These are phyloP conservation scores for Drosophila tropicalis DNA, from an alignment of 1,140 invertebrate species.

Conservation along the genomic window DNA sequence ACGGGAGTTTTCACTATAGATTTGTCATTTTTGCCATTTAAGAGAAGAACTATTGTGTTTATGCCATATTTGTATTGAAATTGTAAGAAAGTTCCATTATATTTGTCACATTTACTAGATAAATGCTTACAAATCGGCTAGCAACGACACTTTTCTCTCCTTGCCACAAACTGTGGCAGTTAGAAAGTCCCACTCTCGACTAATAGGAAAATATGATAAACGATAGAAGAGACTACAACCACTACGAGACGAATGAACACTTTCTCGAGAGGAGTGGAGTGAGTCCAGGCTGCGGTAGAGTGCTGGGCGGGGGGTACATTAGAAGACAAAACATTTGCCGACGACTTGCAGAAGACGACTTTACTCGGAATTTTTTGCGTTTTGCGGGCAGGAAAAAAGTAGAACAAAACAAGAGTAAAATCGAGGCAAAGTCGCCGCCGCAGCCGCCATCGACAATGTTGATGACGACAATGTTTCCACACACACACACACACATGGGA, in stretches of 20 bases:
- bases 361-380: constrained; percentile 38
- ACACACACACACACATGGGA: constrained; percentile 22
- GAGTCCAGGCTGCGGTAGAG: too few relatives aligned
- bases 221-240: constrained; percentile 39
- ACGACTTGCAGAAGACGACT: constrained; percentile 34
- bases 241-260: constrained; percentile 39
- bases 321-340: constrained; percentile 51
- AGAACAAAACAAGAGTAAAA: constrained; percentile 74
- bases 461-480: constrained; percentile 41
- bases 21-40: constrained; percentile 15
- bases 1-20: background rate
- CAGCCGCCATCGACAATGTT: background rate
- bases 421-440: constrained; percentile 29
- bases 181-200: constrained; percentile 64
- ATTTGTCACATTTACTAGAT: constrained; percentile 36
- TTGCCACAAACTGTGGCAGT: constrained; percentile 35
- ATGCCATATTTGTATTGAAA: background rate
- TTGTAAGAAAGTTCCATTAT: constrained; percentile 19
- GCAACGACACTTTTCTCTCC: constrained; percentile 62
- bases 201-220: constrained; percentile 69
- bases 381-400: constrained; percentile 55
- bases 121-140: constrained; percentile 60
- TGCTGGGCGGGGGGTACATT: constrained; percentile 43
- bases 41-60: constrained; percentile 13
- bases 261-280: constrained; percentile 37